These are phyloP conservation scores for Galago senegalensis DNA, from an alignment of 2,797 vertebrate species.

Conservation along the genomic window DNA sequence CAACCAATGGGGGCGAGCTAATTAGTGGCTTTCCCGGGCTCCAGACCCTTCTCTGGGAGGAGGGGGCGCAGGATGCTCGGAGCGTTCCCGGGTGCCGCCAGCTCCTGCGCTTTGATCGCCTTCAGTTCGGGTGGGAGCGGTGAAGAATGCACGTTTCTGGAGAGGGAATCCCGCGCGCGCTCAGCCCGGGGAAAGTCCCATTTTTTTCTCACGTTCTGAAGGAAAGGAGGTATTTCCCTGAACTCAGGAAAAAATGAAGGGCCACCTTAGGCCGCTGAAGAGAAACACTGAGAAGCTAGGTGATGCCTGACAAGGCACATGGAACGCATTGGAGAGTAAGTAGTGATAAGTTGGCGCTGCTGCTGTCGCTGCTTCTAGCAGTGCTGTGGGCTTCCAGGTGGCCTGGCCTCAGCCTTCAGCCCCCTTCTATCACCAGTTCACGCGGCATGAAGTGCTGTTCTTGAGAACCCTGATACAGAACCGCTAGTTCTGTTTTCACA, in stretches of 20 bases:
- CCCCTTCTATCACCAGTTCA: fast-evolving
- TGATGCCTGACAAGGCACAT: neutral
- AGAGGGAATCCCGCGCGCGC: conserved; percentile 63
- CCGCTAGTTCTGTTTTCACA: too few species aligned
- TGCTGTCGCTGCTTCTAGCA: fast-evolving
- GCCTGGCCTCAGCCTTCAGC: neutral
- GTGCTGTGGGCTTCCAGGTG: neutral
- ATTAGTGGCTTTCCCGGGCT: neutral
- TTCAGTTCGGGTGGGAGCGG: neutral
- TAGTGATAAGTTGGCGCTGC: fast-evolving
- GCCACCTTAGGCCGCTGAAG: neutral
- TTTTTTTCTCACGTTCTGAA: neutral
- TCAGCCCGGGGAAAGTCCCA: conserved; percentile 22
- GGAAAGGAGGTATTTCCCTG: conserved; percentile 59
- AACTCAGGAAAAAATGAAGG: neutral
- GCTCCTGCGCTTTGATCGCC: neutral
- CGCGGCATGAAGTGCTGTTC: fast-evolving
- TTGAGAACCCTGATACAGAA: neutral
- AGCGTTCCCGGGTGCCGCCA: fast-evolving
- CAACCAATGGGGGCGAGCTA: conserved; percentile 67
- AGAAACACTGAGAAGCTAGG: neutral
- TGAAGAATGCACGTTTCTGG: neutral
- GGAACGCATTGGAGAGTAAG: fast-evolving
- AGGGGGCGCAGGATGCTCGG: fast-evolving
- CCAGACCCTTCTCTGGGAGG: neutral